phyloP scores from a whole-genome alignment of 2,888 invertebrate genomes.

The Drosophila buzzatii region DNA sequence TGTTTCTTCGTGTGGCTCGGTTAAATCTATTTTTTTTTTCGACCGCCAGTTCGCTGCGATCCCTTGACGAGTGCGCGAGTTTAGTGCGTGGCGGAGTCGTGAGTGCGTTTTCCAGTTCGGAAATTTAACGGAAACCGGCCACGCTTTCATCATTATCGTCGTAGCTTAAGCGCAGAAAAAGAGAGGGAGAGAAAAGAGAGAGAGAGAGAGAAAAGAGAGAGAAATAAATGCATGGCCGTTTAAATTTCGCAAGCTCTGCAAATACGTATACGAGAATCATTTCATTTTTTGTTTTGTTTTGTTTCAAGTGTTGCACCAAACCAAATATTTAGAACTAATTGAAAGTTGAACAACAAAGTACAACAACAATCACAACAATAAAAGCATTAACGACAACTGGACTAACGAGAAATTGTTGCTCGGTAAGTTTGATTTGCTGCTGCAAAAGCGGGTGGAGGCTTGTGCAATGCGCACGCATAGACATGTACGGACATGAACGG shows the following conservation, averaged over 20 bases:
- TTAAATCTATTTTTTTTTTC: not conserved
- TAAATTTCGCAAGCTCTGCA: conserved; percentile 27
- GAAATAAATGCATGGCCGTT: conserved; percentile 26
- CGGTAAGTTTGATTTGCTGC: conserved; percentile 26
- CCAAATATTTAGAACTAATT: conserved; percentile 32
- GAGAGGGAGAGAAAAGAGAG: not conserved
- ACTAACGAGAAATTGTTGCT: conserved; percentile 34
- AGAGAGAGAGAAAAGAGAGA: not conserved
- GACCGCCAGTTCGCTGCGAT: conserved; percentile 25
- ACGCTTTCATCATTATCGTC: conserved; percentile 26
- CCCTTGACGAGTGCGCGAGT: conserved; percentile 25
- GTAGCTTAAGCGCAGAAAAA: not conserved
- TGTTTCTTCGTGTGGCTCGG: conserved; percentile 23
- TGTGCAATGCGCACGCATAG: conserved; percentile 32
- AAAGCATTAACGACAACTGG: conserved; percentile 18
- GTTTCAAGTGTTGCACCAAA: conserved; percentile 32
- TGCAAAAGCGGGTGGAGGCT: not conserved
- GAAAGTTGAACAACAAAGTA: conserved; percentile 21
- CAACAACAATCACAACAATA: not conserved
- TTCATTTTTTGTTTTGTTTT: conserved; percentile 8
- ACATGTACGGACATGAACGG: conserved; percentile 26
- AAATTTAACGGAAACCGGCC: conserved; percentile 31
- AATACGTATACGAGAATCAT: conserved; percentile 10
- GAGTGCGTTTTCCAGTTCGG: conserved; percentile 10
- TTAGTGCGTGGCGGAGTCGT: conserved; percentile 8